A percentile compares a stretch with the other conserved stretches of the same genome.
Evolutionary conservation across 2,888 invertebrate species (phyloP).

Genomic region (Strigamia crassipes): DNA sequence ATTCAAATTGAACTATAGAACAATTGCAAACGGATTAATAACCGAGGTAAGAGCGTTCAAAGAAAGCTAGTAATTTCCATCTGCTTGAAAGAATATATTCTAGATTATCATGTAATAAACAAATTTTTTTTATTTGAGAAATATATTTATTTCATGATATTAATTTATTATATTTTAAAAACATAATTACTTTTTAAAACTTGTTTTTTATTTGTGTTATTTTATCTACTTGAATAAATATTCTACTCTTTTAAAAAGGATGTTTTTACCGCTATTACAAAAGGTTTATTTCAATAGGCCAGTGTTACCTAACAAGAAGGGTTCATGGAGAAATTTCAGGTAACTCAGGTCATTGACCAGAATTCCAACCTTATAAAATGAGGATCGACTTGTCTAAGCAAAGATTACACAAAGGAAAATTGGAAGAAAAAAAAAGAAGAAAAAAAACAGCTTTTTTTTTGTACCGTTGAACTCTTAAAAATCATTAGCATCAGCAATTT

Average conservation of each 20-base stretch:
- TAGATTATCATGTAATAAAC: neutral
- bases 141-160: too few species aligned
- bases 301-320: constrained; percentile 19
- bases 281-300: constrained; percentile 20
- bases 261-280: neutral
- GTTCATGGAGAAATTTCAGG: constrained; percentile 15
- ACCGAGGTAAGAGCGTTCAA: neutral
- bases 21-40: neutral
- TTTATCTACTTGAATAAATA: neutral
- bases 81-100: neutral
- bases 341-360: constrained; percentile 28
- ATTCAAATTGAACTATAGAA: neutral
- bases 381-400: constrained; percentile 32
- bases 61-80: neutral
- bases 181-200: too few species aligned
- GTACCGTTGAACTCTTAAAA: constrained; percentile 11
- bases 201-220: too few species aligned
- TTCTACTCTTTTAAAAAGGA: neutral
- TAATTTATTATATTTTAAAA: too few species aligned
- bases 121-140: too few species aligned
- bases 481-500: constrained; percentile 12
- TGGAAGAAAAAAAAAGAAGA: neutral
- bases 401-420: constrained; percentile 12
- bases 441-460: too few species aligned
- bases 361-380: constrained; percentile 35